Conservation (phyloP, 2,113 vertebrate genomes). For the Bombycilla garrulus region DNA sequence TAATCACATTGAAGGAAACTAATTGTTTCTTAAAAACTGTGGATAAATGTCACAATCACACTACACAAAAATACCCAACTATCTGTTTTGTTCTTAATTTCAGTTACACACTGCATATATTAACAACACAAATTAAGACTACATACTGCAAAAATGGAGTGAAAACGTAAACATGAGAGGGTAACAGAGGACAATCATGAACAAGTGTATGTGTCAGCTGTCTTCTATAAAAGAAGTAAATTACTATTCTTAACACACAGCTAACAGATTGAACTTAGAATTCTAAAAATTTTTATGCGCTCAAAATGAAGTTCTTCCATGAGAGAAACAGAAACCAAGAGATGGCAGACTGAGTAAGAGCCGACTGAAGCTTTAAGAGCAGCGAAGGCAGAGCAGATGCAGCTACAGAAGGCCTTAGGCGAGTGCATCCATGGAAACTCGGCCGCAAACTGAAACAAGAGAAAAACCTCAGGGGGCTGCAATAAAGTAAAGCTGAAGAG, state of each 20-base stretch:
- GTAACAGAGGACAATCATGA: accelerated
- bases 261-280: accelerated
- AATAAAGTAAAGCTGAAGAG: accelerated
- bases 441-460: accelerated
- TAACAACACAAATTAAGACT: not conserved
- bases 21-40: not conserved
- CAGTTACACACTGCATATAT: not conserved
- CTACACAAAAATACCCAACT: not conserved
- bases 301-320: accelerated
- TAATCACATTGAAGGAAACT: not conserved
- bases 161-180: accelerated
- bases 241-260: no score
- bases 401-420: accelerated
- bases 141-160: not conserved
- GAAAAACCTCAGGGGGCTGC: not conserved
- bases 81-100: not conserved
- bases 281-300: no score
- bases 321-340: not conserved
- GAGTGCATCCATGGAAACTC: accelerated
- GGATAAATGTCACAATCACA: accelerated
- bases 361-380: accelerated
- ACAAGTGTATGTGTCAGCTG: accelerated
- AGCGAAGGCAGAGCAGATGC: not conserved
- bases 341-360: accelerated
- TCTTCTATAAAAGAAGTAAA: accelerated